Evolutionary conservation across 2,888 invertebrate genomes (phyloP).

Genomic region (Eilema griseolum): DNA sequence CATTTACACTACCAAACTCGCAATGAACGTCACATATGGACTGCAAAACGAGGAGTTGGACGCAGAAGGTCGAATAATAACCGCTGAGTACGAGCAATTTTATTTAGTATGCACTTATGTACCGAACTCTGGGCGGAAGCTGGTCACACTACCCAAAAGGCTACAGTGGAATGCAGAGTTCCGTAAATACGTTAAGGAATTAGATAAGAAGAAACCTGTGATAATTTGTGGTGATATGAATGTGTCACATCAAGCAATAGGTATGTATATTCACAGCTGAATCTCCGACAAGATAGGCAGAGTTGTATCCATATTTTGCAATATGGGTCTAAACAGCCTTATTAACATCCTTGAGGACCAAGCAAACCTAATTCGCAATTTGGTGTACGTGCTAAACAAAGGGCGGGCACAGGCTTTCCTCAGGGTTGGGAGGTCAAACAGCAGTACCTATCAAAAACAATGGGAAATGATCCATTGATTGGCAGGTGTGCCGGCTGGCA

Average conservation of each 20-base stretch:
- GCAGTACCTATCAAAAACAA: too few relatives aligned
- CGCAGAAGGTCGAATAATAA: slow-evolving; percentile 94
- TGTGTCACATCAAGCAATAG: slow-evolving; percentile 98
- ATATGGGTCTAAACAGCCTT: too few relatives aligned
- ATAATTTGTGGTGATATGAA: slow-evolving; percentile 99
- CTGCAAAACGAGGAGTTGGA: slow-evolving; percentile 91
- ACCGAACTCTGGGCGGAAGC: slow-evolving; percentile 96
- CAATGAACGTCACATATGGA: slow-evolving; percentile 94
- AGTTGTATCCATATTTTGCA: neutral
- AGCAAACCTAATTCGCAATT: too few relatives aligned
- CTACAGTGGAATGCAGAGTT: slow-evolving; percentile 96
- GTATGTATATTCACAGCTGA: slow-evolving; percentile 73
- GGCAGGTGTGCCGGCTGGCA: too few relatives aligned
- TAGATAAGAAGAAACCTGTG: slow-evolving; percentile 96
- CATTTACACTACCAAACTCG: slow-evolving; percentile 93
- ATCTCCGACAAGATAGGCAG: neutral
- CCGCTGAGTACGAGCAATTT: slow-evolving; percentile 97
- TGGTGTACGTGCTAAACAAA: too few relatives aligned
- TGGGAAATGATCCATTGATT: too few relatives aligned
- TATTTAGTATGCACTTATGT: slow-evolving; percentile 97
- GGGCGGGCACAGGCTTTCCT: too few relatives aligned
- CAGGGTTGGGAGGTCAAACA: too few relatives aligned
- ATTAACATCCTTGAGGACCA: too few relatives aligned
- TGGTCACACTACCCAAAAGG: slow-evolving; percentile 95
- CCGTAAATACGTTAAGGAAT: slow-evolving; percentile 90